phyloP scores from a whole-genome alignment of 2,797 vertebrate genomes.

The Syndactyla subalaris region DNA sequence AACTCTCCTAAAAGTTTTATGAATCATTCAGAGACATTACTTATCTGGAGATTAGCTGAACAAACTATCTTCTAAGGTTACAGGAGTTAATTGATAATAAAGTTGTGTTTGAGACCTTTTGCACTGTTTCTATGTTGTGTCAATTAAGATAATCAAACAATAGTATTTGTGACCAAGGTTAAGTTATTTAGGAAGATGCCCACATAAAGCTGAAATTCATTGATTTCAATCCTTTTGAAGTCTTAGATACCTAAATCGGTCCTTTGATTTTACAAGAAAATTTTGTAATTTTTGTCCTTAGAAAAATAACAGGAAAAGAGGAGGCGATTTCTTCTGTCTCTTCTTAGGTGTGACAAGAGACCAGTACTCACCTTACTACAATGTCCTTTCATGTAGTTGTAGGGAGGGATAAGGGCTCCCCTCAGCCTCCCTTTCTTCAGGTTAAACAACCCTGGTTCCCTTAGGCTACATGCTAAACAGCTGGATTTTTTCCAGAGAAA shows the following conservation, averaged over 20 bases:
- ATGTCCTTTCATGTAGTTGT: not conserved
- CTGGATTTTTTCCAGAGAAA: not conserved
- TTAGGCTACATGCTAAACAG: not conserved
- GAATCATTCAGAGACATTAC: not conserved
- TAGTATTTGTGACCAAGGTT: not conserved
- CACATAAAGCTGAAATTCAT: not conserved
- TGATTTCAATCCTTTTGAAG: not conserved
- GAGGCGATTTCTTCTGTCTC: not conserved
- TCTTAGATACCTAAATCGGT: not conserved
- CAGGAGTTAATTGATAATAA: not conserved
- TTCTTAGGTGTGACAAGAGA: not conserved
- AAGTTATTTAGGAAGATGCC: not conserved
- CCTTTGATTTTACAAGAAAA: not conserved
- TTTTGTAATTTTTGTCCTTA: not conserved
- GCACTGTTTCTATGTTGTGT: not conserved
- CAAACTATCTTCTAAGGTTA: not conserved
- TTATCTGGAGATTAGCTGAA: not conserved
- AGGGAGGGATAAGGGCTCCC: not conserved
- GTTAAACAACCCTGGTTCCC: not conserved
- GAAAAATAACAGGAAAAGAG: not conserved
- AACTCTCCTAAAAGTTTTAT: not conserved
- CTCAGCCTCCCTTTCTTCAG: not conserved
- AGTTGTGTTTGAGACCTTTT: not conserved
- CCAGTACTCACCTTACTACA: not conserved
- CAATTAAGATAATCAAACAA: not conserved